Base-by-base conservation (phyloP, 2,888 invertebrate genomes). In the Phalangium opilio region DNA sequence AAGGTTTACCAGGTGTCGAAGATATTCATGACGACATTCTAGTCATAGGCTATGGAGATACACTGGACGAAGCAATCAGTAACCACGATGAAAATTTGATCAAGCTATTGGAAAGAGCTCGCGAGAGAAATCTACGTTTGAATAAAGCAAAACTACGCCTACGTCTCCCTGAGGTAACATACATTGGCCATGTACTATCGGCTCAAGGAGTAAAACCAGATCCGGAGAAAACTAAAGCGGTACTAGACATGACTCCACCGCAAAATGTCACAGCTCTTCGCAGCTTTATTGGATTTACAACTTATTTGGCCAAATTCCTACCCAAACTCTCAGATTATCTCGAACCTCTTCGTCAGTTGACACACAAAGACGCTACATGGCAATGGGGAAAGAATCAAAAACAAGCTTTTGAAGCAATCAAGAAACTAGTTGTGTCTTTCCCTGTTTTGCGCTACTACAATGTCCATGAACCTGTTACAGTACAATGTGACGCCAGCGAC, bases 181-280 rank as follows among this genome's bases (percentile, higher is more conserved):
- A 50, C 35, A 12, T 50, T 34, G 50, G 50, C 8, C 50, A 50
- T 44, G 8, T 36, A 2, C 38, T 50, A 1, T 11, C 49, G 12
- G 11, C 18, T n/a, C 43, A 34, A 1, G 34, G 18, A 8, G 19
- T 49, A 1, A n/a, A 17, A 3, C 50, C 48, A 1, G 7, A 32
- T 12, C 43, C 27, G 11, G 20, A 21, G 8, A 49, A 50, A 36
- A 43, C 44, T 32, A 35, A 40, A 1, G 38, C 38, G 3, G 21
- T 49, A 12, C 19, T 19, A 11, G 17, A 18, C 12, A 33, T 33
- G n/a, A 14, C 33, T 18, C 20, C 17, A 43, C 49, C 50, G 14
- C 5, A 18, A 12, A 43, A 19, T 8, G 41, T 43, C 3, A 48
- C 38, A 14, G 20, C 38, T 14, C 15, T 50, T 1, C 36, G 36